These are phyloP conservation scores for Phrixothrix hirtus DNA, from an alignment of 2,888 invertebrate species.

Conservation along the genomic window DNA sequence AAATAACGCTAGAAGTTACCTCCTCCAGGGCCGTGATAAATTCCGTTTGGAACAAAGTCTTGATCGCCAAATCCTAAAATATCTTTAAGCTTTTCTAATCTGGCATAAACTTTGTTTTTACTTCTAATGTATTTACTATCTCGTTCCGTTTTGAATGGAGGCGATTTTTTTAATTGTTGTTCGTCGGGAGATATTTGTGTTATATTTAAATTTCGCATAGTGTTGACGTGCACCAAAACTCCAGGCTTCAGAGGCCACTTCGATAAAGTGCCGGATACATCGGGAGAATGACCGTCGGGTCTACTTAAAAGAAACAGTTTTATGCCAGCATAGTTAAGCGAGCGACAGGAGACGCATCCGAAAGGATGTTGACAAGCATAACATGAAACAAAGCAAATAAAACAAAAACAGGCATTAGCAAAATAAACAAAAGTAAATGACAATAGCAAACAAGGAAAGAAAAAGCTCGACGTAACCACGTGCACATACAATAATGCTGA, in stretches of 20 bases:
- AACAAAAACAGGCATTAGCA: slow-evolving; percentile 34
- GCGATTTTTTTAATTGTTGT: slow-evolving; percentile 44
- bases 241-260: slow-evolving; percentile 90
- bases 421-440: slow-evolving; percentile 33
- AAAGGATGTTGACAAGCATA: slow-evolving; percentile 39
- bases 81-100: slow-evolving; percentile 49
- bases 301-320: slow-evolving; percentile 44
- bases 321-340: slow-evolving; percentile 18
- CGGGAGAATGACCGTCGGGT: slow-evolving; percentile 57
- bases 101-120: slow-evolving; percentile 50
- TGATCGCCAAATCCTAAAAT: slow-evolving; percentile 48
- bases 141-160: slow-evolving; percentile 36
- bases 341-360: slow-evolving; percentile 13
- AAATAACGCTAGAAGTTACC: slow-evolving; percentile 46
- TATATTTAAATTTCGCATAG: slow-evolving; percentile 66
- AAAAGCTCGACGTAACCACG: slow-evolving; percentile 22
- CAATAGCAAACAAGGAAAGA: slow-evolving; percentile 27
- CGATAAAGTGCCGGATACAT: slow-evolving; percentile 50
- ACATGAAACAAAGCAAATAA: slow-evolving; percentile 42
- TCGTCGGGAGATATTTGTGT: slow-evolving; percentile 44
- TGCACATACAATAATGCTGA: slow-evolving; percentile 9
- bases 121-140: slow-evolving; percentile 45
- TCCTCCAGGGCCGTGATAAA: slow-evolving; percentile 57
- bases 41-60: slow-evolving; percentile 55
- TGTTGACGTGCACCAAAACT: slow-evolving; percentile 82